These are phyloP conservation scores for Otocyon megalotis DNA, from an alignment of 2,113 vertebrate genomes.

Conservation along the genomic window DNA sequence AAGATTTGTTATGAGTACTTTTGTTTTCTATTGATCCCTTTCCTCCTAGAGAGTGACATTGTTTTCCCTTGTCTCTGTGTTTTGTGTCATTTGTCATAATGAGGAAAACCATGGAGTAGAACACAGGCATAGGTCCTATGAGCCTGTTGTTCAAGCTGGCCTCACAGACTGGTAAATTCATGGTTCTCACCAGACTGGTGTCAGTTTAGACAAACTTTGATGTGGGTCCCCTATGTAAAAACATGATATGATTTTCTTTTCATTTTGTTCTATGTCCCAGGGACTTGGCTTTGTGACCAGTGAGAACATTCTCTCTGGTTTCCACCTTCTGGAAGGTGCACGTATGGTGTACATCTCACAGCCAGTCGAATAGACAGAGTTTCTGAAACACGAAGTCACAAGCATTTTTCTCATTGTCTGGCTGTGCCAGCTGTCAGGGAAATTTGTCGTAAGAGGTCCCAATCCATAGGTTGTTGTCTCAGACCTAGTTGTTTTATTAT, in stretches of 20 bases:
- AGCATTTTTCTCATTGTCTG: not conserved
- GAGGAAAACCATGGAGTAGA: not conserved
- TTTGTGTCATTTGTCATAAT: not conserved
- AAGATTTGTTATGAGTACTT: not conserved
- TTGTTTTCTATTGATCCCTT: not conserved
- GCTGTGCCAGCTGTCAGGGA: not conserved
- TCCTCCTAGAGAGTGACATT: not conserved
- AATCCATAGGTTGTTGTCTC: not conserved
- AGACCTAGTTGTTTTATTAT: not conserved
- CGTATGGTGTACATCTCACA: not conserved
- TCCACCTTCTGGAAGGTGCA: not conserved
- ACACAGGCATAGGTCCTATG: not conserved
- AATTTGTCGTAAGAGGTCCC: not conserved
- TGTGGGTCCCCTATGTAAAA: not conserved
- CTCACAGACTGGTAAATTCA: not conserved
- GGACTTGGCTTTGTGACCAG: not conserved
- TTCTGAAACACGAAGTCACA: not conserved
- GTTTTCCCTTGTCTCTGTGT: not conserved
- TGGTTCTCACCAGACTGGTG: not conserved
- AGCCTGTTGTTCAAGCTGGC: not conserved
- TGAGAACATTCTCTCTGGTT: not conserved
- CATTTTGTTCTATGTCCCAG: not conserved
- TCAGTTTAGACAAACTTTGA: not conserved
- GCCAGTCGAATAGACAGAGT: not conserved
- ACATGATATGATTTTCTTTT: not conserved